Percentiles rank a stretch among this genome's conserved stretches.
Evolutionary conservation across 2,113 vertebrate genomes (phyloP).

Genomic region (Oreochromis niloticus): DNA sequence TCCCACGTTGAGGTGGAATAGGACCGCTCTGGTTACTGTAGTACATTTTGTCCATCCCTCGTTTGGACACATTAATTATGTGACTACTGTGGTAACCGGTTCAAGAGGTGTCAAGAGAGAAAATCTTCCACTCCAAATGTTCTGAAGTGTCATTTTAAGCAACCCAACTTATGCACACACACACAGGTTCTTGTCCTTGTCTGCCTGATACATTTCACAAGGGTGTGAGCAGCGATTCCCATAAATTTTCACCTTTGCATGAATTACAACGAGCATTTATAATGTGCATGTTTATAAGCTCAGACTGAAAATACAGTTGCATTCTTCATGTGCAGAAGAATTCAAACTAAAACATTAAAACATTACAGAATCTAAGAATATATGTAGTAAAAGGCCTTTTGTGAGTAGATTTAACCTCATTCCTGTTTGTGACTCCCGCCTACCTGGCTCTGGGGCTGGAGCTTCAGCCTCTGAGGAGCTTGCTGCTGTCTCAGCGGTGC

Average conservation of each 20-base stretch:
- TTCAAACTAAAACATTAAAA: not conserved
- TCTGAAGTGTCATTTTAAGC: not conserved
- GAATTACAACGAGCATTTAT: not conserved
- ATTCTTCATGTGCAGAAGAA: not conserved
- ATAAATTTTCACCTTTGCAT: not conserved
- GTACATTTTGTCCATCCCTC: not conserved
- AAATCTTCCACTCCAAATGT: not conserved
- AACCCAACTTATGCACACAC: not conserved
- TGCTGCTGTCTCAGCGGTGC: not conserved
- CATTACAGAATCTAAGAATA: not conserved
- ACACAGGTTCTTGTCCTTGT: not conserved
- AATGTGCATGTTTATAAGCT: not conserved
- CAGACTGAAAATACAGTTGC: not conserved
- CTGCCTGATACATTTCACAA: not conserved
- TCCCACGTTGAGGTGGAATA: not conserved
- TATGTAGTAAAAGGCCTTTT: not conserved
- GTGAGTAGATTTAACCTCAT: not conserved
- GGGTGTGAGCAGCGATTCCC: not conserved
- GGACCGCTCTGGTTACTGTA: constrained; percentile 8
- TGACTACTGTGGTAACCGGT: not conserved
- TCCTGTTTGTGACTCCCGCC: not conserved
- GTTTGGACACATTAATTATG: not conserved
- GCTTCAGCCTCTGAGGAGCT: constrained; percentile 15
- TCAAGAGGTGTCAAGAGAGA: not conserved
- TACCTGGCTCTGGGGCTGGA: constrained; percentile 45